Evolutionary conservation across 2,113 vertebrate genomes (phyloP).

Genomic region (Xiphophorus couchianus): DNA sequence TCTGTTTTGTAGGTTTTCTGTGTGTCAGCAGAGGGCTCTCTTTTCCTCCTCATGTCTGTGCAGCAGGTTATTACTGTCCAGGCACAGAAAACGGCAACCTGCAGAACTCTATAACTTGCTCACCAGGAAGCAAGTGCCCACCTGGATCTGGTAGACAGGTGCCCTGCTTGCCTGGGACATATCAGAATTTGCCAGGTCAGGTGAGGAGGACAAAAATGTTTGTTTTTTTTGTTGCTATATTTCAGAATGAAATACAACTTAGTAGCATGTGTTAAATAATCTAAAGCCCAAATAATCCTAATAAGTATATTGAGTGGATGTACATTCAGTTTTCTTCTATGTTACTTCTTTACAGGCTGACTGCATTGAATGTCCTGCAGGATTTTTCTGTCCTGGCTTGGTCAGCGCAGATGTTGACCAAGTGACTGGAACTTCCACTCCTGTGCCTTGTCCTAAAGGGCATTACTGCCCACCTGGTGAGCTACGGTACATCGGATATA

Average conservation of each 20-base stretch:
- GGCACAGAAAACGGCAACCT: conserved; percentile 53
- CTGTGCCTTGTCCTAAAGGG: conserved; percentile 77
- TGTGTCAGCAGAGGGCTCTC: conserved; percentile 81
- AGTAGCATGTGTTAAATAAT: neutral
- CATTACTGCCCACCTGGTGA: conserved; percentile 82
- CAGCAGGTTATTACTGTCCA: conserved; percentile 79
- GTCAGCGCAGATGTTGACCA: conserved; percentile 52
- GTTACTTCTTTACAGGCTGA: conserved; percentile 64
- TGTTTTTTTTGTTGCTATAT: neutral
- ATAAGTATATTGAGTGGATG: neutral
- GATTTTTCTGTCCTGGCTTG: conserved; percentile 78
- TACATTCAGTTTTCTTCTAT: conserved; percentile 9
- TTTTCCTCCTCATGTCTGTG: conserved; percentile 77
- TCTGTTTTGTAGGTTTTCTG: conserved; percentile 74
- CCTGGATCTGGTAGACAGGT: conserved; percentile 78
- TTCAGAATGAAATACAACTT: neutral
- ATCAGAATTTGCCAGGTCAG: conserved; percentile 84
- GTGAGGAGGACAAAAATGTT: conserved; percentile 42
- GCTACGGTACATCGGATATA: neutral
- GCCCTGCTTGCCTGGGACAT: conserved; percentile 84
- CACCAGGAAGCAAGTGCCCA: conserved; percentile 86
- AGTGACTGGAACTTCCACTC: conserved; percentile 64
- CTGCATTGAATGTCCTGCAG: conserved; percentile 82
- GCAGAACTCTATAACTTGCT: conserved; percentile 74
- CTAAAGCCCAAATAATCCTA: neutral